These are phyloP conservation scores for Drosophila parabipectinata DNA, from an alignment of 1,140 invertebrate species.

Conservation along the genomic window DNA sequence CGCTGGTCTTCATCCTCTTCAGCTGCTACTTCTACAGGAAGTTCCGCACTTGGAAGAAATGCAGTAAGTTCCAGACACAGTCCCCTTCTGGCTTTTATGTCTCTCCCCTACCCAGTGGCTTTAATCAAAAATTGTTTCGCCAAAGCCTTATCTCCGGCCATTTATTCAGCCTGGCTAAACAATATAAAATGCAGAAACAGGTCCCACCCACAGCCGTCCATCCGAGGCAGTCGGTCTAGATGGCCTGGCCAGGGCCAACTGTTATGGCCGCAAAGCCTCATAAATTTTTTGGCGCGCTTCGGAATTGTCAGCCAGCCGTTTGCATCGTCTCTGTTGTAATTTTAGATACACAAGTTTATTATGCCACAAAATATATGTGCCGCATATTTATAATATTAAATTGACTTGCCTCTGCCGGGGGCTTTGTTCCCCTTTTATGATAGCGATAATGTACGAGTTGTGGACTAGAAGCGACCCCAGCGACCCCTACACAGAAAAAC, in stretches of 20 bases:
- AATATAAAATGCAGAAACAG: conserved; percentile 75
- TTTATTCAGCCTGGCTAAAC: conserved; percentile 66
- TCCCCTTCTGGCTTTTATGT: conserved; percentile 24
- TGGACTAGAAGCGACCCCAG: conserved; percentile 19
- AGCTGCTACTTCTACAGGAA: conserved; percentile 82
- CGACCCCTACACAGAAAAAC: conserved; percentile 9
- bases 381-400: conserved; percentile 81
- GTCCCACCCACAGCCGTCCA: conserved; percentile 1
- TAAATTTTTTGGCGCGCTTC: conserved; percentile 76
- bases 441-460: conserved; percentile 61
- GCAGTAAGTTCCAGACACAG: conserved; percentile 74
- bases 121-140: conserved; percentile 54
- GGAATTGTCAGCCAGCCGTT: conserved; percentile 67
- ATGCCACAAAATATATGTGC: conserved; percentile 77
- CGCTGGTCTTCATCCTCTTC: conserved; percentile 79
- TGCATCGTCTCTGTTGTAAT: conserved; percentile 65
- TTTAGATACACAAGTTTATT: conserved; percentile 82
- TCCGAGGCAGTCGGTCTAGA: not conserved
- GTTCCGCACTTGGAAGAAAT: conserved; percentile 83
- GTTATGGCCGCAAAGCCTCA: conserved; percentile 48
- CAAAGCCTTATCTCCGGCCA: conserved; percentile 58
- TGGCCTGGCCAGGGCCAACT: conserved; percentile 11
- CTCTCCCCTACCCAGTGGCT: conserved; percentile 6
- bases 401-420: conserved; percentile 48
- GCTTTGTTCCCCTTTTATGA: conserved; percentile 49